These are phyloP conservation scores for Nephrocerus scutellatus DNA, from an alignment of 2,888 invertebrate species.

Conservation along the genomic window DNA sequence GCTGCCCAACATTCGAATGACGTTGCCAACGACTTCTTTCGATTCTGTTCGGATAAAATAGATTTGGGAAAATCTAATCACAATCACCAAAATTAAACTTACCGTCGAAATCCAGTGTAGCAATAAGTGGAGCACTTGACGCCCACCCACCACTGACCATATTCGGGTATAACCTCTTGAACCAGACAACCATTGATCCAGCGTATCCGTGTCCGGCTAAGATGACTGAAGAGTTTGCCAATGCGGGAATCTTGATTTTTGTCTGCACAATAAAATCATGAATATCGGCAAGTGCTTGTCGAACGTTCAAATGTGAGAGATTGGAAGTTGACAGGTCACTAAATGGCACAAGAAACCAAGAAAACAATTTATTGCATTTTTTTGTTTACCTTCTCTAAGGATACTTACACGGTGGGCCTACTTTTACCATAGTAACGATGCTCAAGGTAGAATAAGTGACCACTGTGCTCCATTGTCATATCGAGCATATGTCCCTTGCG, in stretches of 20 bases:
- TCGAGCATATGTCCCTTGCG: slow-evolving; percentile 55
- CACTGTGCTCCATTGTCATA: slow-evolving; percentile 52
- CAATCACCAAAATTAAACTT: not conserved
- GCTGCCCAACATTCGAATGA: slow-evolving; percentile 26
- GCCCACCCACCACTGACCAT: slow-evolving; percentile 53
- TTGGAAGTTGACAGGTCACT: slow-evolving; percentile 42
- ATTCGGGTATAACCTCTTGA: slow-evolving; percentile 56
- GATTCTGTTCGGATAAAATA: too few species aligned
- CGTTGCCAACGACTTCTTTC: slow-evolving; percentile 31
- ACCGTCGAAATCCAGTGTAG: slow-evolving; percentile 52
- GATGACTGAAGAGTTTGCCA: slow-evolving; percentile 42
- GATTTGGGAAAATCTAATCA: too few species aligned
- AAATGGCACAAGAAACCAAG: not conserved
- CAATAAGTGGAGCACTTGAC: slow-evolving; percentile 57
- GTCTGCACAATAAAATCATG: slow-evolving; percentile 52
- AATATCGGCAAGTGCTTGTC: slow-evolving; percentile 59
- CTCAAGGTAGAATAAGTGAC: slow-evolving; percentile 64
- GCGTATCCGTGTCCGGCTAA: slow-evolving; percentile 59
- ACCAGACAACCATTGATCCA: slow-evolving; percentile 59
- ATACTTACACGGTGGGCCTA: slow-evolving; percentile 57
- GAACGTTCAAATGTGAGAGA: slow-evolving; percentile 54
- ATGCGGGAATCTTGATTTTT: slow-evolving; percentile 22
- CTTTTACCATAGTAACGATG: slow-evolving; percentile 73
- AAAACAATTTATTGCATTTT: too few species aligned
- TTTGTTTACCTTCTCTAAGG: too few species aligned